phyloP scores from a whole-genome alignment of 2,113 vertebrate species.

The Paradisaea rubra region DNA sequence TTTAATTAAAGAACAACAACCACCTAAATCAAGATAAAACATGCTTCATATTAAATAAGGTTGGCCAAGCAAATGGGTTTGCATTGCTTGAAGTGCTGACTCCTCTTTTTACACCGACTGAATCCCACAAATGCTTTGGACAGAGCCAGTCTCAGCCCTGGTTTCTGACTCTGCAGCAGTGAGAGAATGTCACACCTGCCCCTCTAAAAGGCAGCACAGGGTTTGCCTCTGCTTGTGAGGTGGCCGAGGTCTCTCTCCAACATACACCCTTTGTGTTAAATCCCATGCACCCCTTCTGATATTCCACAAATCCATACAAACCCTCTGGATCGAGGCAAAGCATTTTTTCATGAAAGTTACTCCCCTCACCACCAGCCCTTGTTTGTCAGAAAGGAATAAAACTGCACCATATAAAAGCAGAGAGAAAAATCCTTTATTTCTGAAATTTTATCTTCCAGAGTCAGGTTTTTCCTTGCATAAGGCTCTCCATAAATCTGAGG shows the following conservation, averaged over 20 bases:
- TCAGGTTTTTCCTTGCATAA: background rate
- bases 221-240: background rate
- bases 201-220: background rate
- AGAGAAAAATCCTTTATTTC: background rate
- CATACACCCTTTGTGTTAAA: background rate
- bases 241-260: background rate
- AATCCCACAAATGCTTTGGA: background rate
- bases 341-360: background rate
- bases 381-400: conserved; percentile 17
- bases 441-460: background rate
- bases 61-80: conserved; percentile 14
- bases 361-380: rapidly evolving
- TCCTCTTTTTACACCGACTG: background rate
- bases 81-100: background rate
- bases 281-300: background rate
- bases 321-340: background rate
- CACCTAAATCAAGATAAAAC: conserved; percentile 46
- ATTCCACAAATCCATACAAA: background rate
- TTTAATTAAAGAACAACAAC: conserved; percentile 64
- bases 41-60: conserved; percentile 47
- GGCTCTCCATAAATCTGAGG: background rate
- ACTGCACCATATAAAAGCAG: background rate
- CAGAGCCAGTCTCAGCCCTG: background rate
- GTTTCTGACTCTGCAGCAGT: background rate
- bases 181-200: background rate